Percentiles rank a stretch among this genome's conserved stretches.
Conservation (phyloP, 2,113 vertebrate species). For the Rostratula benghalensis region DNA sequence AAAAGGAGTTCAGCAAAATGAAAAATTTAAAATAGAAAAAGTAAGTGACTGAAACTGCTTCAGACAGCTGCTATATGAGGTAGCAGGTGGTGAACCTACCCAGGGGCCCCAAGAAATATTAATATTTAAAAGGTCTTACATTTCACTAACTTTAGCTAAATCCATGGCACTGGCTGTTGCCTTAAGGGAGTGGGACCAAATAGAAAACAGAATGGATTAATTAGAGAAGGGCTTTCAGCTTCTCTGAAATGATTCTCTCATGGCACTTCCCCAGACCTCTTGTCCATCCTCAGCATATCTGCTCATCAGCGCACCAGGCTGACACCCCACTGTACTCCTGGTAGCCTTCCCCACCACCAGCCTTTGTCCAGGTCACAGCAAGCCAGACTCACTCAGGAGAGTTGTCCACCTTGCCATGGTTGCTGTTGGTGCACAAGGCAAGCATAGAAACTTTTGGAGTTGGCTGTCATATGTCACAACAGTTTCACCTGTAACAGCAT, state of each 20-base stretch:
- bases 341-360: neutral
- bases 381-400: neutral
- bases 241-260: neutral
- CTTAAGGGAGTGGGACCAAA: neutral
- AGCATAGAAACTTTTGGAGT: neutral
- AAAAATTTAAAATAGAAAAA: constrained; percentile 38
- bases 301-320: neutral
- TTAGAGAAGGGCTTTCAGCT: constrained; percentile 25
- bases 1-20: neutral
- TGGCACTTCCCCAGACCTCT: neutral
- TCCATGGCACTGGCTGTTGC: neutral
- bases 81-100: constrained; percentile 39
- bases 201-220: constrained; percentile 46
- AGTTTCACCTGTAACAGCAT: neutral
- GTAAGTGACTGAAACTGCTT: neutral
- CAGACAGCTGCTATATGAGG: constrained; percentile 33
- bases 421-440: neutral
- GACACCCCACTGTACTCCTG: neutral
- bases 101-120: constrained; percentile 39
- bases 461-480: neutral
- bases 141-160: constrained; percentile 23
- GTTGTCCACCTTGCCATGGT: no score
- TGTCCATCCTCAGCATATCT: neutral
- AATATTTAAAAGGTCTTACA: constrained; percentile 58
- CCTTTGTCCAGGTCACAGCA: constrained; percentile 26